A percentile compares a stretch with the other conserved stretches of the same genome.
phyloP scores from a whole-genome alignment of 2,888 invertebrate genomes.

The Adela reaumurella region DNA sequence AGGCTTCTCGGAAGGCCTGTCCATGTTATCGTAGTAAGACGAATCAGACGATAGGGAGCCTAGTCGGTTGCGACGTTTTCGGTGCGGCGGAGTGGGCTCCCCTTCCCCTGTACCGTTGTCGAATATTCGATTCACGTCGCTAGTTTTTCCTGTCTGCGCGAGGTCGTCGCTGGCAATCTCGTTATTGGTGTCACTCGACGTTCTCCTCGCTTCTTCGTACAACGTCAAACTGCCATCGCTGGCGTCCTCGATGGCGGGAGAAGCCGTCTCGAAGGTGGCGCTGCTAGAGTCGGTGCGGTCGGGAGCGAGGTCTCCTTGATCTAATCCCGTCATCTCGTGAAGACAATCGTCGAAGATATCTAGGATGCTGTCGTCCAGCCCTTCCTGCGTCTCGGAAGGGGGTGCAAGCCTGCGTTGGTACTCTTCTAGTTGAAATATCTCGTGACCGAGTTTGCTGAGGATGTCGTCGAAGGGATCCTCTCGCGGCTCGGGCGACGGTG shows the following conservation, averaged over 20 bases:
- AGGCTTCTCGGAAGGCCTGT: slow-evolving; percentile 10
- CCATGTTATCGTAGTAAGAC: slow-evolving; percentile 24
- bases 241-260: slow-evolving; percentile 14
- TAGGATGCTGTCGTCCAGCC: slow-evolving; percentile 37
- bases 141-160: slow-evolving; percentile 1
- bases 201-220: slow-evolving; percentile 30
- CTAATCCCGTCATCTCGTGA: slow-evolving; percentile 25
- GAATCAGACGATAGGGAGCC: slow-evolving; percentile 21
- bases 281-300: not conserved
- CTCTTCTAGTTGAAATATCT: slow-evolving; percentile 45
- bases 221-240: slow-evolving; percentile 35
- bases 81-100: slow-evolving; percentile 33
- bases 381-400: slow-evolving; percentile 23
- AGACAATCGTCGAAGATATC: slow-evolving; percentile 49
- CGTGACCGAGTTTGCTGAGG: slow-evolving; percentile 43
- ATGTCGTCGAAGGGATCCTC: slow-evolving; percentile 40
- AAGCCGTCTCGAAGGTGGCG: not conserved
- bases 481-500: not conserved
- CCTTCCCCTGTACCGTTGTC: slow-evolving; percentile 22
- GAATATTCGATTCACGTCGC: slow-evolving; percentile 19
- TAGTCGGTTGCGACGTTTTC: slow-evolving; percentile 27
- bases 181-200: slow-evolving; percentile 22
- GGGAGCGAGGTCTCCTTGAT: not conserved
- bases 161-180: slow-evolving; percentile 11
- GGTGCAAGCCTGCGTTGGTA: slow-evolving; percentile 36